phyloP scores from a whole-genome alignment of 2,113 vertebrate genomes.

The Anhinga anhinga region DNA sequence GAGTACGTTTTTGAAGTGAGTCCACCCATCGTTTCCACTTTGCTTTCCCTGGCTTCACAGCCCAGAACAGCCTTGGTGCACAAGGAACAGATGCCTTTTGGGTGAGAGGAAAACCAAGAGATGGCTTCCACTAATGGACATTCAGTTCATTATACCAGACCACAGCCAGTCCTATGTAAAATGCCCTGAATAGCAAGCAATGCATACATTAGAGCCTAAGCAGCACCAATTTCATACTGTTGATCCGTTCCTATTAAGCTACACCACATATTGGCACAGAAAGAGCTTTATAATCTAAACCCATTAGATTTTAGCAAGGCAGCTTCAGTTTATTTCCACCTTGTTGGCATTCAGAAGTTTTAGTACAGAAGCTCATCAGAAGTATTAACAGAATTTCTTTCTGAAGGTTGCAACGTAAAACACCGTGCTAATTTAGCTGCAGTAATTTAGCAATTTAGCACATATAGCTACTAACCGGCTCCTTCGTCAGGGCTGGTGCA shows the following conservation, averaged over 20 bases:
- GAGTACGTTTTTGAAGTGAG: not conserved
- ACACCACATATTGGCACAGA: not conserved
- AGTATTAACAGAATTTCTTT: not conserved
- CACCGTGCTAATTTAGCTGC: not conserved
- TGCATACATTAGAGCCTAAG: not conserved
- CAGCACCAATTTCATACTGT: not conserved
- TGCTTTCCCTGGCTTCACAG: not conserved
- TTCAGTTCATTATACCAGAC: not conserved
- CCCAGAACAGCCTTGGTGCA: not conserved
- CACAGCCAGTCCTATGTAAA: not conserved
- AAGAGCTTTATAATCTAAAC: not conserved
- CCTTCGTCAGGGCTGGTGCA: not conserved
- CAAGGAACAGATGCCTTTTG: not conserved
- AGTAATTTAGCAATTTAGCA: not conserved
- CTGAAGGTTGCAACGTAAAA: not conserved
- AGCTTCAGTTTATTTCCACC: not conserved
- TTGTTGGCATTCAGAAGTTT: not conserved
- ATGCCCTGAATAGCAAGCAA: not conserved
- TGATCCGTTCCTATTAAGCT: not conserved
- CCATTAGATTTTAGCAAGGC: not conserved
- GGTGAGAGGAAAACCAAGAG: not conserved
- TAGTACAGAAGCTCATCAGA: not conserved
- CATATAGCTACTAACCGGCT: not conserved
- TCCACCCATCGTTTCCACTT: constrained; percentile 7
- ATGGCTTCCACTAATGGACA: not conserved